Percentiles rank a stretch among this genome's conserved stretches.
Evolutionary conservation across 37 sponge, comb jelly and placozoan species (phyloP).

Genomic region (Eunapius fragilis): DNA sequence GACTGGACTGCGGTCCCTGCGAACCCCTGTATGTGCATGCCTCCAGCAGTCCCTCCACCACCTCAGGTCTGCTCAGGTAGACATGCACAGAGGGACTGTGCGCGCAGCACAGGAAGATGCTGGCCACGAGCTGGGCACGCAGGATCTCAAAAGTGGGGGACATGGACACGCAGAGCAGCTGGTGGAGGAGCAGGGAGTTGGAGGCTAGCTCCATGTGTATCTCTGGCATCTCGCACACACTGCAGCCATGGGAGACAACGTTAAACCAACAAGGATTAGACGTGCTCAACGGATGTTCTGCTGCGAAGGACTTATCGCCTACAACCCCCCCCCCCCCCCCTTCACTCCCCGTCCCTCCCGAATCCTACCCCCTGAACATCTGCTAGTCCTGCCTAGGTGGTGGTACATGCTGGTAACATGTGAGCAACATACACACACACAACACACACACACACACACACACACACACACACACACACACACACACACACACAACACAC

Average conservation of each 20-base stretch:
- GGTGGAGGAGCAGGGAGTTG: neutral
- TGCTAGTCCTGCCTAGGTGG: too few relatives aligned
- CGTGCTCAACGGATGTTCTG: neutral
- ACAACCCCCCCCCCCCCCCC: too few relatives aligned
- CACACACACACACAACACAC: too few relatives aligned
- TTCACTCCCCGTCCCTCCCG: too few relatives aligned
- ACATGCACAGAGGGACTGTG: slow-evolving; percentile 10
- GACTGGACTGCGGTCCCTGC: neutral
- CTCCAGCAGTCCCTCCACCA: slow-evolving; percentile 10
- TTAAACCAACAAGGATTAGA: neutral
- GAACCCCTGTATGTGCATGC: neutral
- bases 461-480: too few relatives aligned
- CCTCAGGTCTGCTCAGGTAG: slow-evolving; percentile 11
- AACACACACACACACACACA: too few relatives aligned
- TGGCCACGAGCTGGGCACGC: slow-evolving; percentile 12
- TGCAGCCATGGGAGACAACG: neutral
- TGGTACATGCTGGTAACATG: too few relatives aligned
- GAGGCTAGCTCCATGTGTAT: slow-evolving; percentile 23
- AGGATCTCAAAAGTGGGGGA: neutral
- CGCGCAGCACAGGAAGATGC: slow-evolving; percentile 21
- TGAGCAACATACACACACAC: too few relatives aligned
- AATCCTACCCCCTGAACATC: too few relatives aligned
- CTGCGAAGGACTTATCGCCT: neutral
- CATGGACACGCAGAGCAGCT: slow-evolving; percentile 18
- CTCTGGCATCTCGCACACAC: slow-evolving; percentile 15